Evolutionary conservation across 2,797 vertebrate genomes (phyloP).

Genomic region (Apodemus agrarius): DNA sequence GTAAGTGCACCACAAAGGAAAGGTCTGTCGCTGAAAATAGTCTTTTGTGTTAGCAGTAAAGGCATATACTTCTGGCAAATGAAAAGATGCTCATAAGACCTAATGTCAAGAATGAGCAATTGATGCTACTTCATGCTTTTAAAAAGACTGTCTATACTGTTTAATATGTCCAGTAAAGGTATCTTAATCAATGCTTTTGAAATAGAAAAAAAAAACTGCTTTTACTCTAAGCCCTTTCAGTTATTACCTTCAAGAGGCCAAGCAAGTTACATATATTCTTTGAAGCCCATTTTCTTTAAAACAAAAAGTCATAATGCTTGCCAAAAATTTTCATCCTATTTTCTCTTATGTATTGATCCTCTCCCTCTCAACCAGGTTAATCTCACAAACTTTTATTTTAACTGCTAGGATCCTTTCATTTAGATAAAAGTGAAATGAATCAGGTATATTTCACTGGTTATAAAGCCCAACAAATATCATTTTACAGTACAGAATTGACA

Average conservation of each 20-base stretch:
- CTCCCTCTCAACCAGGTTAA: not conserved
- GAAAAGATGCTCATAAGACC: not conserved
- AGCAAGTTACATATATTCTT: constrained; percentile 3
- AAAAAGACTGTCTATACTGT: not conserved
- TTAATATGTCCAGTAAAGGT: not conserved
- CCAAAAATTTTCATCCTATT: not conserved
- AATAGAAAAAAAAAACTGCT: constrained; percentile 16
- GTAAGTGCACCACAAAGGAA: constrained; percentile 85
- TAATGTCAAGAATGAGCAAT: not conserved
- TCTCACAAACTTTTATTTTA: not conserved
- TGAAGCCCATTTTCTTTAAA: constrained; percentile 34
- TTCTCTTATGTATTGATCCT: not conserved
- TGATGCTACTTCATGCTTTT: not conserved
- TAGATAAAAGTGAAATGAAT: not conserved
- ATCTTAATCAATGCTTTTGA: constrained; percentile 11
- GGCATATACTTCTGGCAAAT: constrained; percentile 21
- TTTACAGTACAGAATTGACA: not conserved
- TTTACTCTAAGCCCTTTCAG: constrained; percentile 7
- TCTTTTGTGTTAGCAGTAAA: not conserved
- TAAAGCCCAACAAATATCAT: not conserved
- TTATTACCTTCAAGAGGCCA: not conserved
- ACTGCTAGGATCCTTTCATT: not conserved
- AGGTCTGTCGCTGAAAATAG: constrained; percentile 7
- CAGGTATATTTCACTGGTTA: not conserved
- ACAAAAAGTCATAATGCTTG: not conserved